Evolutionary conservation across 1,140 invertebrate genomes (phyloP).

Genomic region (Bradysia coprophila): DNA sequence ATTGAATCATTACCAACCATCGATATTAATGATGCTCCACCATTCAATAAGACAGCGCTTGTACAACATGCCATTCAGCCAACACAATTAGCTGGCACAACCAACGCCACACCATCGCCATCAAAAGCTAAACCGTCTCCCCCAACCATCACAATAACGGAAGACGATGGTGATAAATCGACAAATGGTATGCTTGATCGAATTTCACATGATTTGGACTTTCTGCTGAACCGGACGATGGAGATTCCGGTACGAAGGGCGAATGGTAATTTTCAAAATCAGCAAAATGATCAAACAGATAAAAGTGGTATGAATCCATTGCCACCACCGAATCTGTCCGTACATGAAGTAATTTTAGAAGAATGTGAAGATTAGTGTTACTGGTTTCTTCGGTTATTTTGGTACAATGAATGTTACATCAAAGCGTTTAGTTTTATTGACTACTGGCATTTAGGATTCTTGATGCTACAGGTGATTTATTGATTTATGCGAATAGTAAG

Average conservation of each 20-base stretch:
- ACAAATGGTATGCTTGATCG: conserved; percentile 42
- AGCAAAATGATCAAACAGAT: background rate
- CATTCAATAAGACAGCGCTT: too few relatives aligned
- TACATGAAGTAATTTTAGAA: conserved; percentile 1
- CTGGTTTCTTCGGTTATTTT: too few relatives aligned
- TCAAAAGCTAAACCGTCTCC: conserved; percentile 5
- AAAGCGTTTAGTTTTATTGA: too few relatives aligned
- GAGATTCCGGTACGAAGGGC: conserved; percentile 5
- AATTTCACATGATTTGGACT: conserved; percentile 55
- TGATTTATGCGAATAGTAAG: too few relatives aligned
- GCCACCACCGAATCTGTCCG: background rate
- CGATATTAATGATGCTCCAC: too few relatives aligned
- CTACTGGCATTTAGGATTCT: too few relatives aligned
- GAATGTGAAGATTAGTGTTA: background rate
- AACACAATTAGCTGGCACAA: too few relatives aligned
- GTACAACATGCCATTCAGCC: too few relatives aligned
- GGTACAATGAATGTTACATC: too few relatives aligned
- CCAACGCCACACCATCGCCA: background rate
- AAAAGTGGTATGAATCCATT: too few relatives aligned
- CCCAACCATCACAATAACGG: conserved; percentile 9
- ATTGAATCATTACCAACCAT: too few relatives aligned
- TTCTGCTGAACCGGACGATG: conserved; percentile 41
- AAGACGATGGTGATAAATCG: conserved; percentile 9
- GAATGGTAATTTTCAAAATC: background rate
- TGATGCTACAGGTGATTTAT: too few relatives aligned